Evolutionary conservation across 2,888 invertebrate species (phyloP).

Genomic region (Lycia hirtaria): DNA sequence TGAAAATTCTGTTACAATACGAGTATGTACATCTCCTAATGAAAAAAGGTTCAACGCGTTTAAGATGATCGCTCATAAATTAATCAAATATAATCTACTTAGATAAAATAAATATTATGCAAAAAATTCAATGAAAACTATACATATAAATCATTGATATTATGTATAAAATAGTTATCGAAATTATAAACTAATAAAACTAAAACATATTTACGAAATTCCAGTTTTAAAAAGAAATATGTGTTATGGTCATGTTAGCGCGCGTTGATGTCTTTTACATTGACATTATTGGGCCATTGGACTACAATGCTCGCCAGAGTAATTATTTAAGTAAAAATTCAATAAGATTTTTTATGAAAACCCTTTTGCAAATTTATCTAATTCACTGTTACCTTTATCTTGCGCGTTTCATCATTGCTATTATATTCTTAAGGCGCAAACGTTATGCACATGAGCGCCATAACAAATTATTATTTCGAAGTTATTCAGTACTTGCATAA

Average conservation of each 20-base stretch:
- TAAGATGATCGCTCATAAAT: not conserved
- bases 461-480: not conserved
- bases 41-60: not conserved
- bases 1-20: not conserved
- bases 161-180: no score
- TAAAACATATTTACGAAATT: not conserved
- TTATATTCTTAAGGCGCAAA: not conserved
- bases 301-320: slow-evolving; percentile 19
- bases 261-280: not conserved
- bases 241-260: not conserved
- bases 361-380: no score
- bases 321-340: no score
- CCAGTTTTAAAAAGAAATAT: not conserved
- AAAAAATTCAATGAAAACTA: no score
- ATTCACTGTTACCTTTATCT: no score
- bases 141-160: no score
- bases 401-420: no score
- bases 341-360: no score
- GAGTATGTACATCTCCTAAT: no score
- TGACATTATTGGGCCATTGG: not conserved
- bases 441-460: no score
- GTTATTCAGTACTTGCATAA: no score
- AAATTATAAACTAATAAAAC: not conserved
- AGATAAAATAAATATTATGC: not conserved
- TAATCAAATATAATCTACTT: not conserved